phyloP scores from a whole-genome alignment of 64 coral and sea anemone genomes.

The Dendrophyllia cribrosa region DNA sequence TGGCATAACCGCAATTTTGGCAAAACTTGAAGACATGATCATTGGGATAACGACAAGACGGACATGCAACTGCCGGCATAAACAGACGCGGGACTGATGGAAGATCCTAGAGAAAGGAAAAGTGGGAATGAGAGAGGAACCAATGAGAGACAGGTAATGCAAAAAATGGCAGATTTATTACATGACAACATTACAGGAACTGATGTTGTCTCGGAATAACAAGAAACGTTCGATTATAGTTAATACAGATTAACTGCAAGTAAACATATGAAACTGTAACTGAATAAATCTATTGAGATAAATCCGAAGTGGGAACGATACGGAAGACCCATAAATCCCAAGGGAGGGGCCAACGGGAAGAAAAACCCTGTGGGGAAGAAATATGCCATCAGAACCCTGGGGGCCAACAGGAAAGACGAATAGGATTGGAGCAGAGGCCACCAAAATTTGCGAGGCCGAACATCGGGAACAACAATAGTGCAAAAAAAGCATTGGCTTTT shows the following conservation, averaged over 20 bases:
- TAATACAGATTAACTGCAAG: not conserved
- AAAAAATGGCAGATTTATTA: not conserved
- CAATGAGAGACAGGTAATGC: not conserved
- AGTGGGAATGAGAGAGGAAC: not conserved
- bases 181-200: too few species aligned
- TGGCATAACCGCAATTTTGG: slow-evolving; percentile 61
- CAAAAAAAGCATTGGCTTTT: slow-evolving; percentile 1
- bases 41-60: slow-evolving; percentile 50
- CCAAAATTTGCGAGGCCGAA: slow-evolving; percentile 47
- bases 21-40: slow-evolving; percentile 57
- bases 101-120: slow-evolving; percentile 33
- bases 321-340: slow-evolving; percentile 51
- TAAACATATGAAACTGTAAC: not conserved
- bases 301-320: not conserved
- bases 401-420: not conserved
- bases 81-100: slow-evolving; percentile 1
- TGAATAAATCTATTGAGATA: slow-evolving; percentile 5
- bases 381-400: not conserved
- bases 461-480: slow-evolving; percentile 43
- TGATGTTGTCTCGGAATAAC: too few species aligned
- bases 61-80: slow-evolving; percentile 57
- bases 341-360: slow-evolving; percentile 1
- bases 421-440: slow-evolving; percentile 19
- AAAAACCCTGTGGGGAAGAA: not conserved
- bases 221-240: not conserved